Evolutionary conservation across 2,113 vertebrate species (phyloP).

Genomic region (Scolopax mira): DNA sequence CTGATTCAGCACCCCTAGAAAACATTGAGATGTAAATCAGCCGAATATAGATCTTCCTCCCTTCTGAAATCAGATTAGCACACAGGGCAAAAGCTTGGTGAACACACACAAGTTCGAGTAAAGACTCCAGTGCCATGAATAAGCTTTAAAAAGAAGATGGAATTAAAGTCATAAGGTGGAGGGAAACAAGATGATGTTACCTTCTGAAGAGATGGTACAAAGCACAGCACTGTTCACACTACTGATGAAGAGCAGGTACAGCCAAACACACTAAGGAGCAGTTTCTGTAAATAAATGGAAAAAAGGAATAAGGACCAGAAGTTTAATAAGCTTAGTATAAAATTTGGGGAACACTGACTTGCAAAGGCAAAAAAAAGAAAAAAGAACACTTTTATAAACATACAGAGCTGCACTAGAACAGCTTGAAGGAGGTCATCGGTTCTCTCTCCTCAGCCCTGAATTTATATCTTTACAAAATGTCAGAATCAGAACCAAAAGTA

Average conservation of each 20-base stretch:
- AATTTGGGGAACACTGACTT: neutral
- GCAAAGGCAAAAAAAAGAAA: neutral
- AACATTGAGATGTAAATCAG: neutral
- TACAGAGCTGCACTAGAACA: neutral
- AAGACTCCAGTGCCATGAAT: neutral
- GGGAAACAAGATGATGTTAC: neutral
- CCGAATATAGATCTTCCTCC: neutral
- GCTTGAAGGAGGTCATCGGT: neutral
- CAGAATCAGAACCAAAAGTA: neutral
- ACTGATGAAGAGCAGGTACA: neutral
- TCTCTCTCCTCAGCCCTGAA: neutral
- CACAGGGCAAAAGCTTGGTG: neutral
- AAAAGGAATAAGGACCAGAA: neutral
- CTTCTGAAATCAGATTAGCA: neutral
- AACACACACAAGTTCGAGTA: neutral
- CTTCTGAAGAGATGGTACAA: neutral
- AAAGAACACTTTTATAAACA: neutral
- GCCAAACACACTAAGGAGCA: neutral
- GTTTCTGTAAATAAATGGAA: neutral
- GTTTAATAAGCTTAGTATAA: neutral
- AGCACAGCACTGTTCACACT: neutral
- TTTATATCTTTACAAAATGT: neutral
- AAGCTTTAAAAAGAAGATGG: neutral
- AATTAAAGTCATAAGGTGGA: neutral
- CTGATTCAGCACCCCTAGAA: neutral